These are phyloP conservation scores for Pachyramphus minor DNA, from an alignment of 2,113 vertebrate species.

Conservation along the genomic window DNA sequence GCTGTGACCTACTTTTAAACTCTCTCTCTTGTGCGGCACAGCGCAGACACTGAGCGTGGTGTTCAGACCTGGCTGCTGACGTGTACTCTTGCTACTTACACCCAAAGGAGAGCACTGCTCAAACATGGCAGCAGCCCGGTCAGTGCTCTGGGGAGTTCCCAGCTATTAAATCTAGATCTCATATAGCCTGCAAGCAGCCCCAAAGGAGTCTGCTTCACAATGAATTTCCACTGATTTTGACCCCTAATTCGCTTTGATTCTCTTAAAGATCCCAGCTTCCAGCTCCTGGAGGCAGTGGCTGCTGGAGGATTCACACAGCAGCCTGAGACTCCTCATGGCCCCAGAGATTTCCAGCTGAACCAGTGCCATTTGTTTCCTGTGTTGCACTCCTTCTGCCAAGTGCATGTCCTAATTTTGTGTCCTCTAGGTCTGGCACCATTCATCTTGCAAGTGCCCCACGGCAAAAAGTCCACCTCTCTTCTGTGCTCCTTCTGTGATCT, in stretches of 20 bases:
- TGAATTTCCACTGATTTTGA: neutral
- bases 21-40: accelerated
- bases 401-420: neutral
- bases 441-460: neutral
- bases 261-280: neutral
- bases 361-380: neutral
- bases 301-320: neutral
- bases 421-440: neutral
- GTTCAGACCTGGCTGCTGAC: neutral
- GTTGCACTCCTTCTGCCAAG: neutral
- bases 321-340: neutral
- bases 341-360: neutral
- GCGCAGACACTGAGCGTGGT: neutral
- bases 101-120: neutral
- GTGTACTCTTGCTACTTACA: neutral
- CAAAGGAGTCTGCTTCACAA: neutral
- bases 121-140: neutral
- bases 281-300: accelerated
- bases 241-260: neutral
- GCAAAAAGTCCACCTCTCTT: neutral
- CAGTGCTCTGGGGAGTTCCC: neutral
- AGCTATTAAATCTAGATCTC: neutral
- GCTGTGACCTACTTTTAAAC: neutral
- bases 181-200: neutral
- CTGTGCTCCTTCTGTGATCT: neutral